Evolutionary conservation across 2,797 vertebrate species (phyloP), one percentile per base, ranked within the genome.

Genomic region (Bradypodion pumilum): DNA sequence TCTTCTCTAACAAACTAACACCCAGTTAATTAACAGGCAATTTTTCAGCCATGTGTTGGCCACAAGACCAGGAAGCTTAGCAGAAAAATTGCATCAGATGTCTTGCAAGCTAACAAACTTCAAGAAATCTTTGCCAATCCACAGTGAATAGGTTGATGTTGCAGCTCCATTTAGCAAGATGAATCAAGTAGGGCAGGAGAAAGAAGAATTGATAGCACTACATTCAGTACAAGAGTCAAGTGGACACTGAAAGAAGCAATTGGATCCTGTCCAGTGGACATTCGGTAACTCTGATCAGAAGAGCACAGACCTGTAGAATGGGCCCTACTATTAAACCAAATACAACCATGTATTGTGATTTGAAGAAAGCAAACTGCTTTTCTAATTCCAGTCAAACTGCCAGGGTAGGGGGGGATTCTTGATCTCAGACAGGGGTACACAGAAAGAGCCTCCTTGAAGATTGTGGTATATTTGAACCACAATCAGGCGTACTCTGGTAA

Each of bases 111-210:
- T 56, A 59, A 19, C 59, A 60, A 81, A 72, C 35, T 42, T 56
- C 49, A n/a, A 19, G 1, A 2, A 5, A 19, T 49, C 25, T 70
- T 80, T 80, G 27, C 35, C 35, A 42, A 16, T 12, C 35, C 49
- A 19, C 56, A 80, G 29, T 3, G 3, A 16, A 59, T 80, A 68
- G 16, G 49, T 5, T 69, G 2, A 25, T 21, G 37, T 13, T 69
- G n/a, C 65, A 19, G 21, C 59, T 52, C 35, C 13, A 7, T 29
- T 42, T 23, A 70, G 42, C 1, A 59, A 25, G 35, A 25, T 27
- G 27, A 13, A 3, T 3, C 44, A n/a, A 1, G 23, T 19, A 9
- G 1, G 27, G 10, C 2, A 19, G 9, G 3, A 63, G 15, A 1
- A 5, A 27, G 29, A 25, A 6, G 32, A 2, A 46, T 5, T 25